Conservation (phyloP, 2,888 invertebrate species). For the Drosophila koepferae region DNA sequence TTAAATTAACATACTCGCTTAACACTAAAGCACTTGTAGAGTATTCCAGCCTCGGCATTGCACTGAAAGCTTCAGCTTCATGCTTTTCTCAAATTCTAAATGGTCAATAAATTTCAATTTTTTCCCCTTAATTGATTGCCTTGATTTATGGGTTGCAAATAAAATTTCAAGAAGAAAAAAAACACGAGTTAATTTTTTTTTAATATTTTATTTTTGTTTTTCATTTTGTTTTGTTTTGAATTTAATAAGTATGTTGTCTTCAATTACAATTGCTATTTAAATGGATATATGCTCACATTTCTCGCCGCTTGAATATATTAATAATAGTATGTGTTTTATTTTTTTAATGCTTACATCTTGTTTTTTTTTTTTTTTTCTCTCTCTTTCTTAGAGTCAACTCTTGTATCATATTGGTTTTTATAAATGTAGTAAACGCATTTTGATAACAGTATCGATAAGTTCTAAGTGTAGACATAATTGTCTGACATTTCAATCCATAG, state of each 20-base stretch:
- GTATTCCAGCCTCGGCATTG: constrained; percentile 2
- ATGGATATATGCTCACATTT: constrained; percentile 75
- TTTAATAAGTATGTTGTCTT: constrained; percentile 61
- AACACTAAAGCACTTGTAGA: background rate
- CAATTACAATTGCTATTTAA: constrained; percentile 78
- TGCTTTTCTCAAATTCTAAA: constrained; percentile 1
- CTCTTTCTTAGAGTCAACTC: constrained; percentile 20
- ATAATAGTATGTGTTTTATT: constrained; percentile 32
- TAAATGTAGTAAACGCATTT: constrained; percentile 81
- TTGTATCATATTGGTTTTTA: constrained; percentile 38
- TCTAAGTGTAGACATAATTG: constrained; percentile 33
- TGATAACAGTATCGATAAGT: constrained; percentile 72
- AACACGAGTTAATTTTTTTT: constrained; percentile 38
- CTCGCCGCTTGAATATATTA: constrained; percentile 60
- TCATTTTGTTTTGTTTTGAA: constrained; percentile 37
- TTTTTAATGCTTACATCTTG: constrained; percentile 18
- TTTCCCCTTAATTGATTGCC: constrained; percentile 57
- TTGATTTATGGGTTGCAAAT: constrained; percentile 32
- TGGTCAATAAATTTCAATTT: constrained; percentile 63
- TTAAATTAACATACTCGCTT: background rate
- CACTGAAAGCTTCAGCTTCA: background rate
- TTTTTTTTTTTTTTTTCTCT: background rate
- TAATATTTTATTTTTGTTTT: constrained; percentile 66
- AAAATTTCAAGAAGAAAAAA: constrained; percentile 6
- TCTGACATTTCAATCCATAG: constrained; percentile 36